These are phyloP conservation scores for Sebastes hubbsi DNA, from an alignment of 2,797 vertebrate genomes.

Conservation along the genomic window DNA sequence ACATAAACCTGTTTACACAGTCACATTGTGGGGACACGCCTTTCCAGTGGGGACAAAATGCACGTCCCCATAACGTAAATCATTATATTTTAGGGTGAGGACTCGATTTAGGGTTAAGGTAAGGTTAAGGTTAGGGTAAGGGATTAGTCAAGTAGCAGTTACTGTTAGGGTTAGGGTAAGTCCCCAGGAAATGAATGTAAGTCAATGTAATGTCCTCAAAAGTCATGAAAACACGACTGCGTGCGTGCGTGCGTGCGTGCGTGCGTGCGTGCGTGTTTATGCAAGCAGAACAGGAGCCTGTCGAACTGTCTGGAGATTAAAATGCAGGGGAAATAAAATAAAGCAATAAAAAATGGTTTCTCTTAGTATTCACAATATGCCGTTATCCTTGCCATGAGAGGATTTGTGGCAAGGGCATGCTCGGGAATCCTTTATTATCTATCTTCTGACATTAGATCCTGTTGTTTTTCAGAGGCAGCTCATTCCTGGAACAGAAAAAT, in stretches of 20 bases:
- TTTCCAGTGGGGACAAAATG: no score
- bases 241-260: neutral
- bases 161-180: no score
- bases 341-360: conserved; percentile 2
- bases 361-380: conserved; percentile 19
- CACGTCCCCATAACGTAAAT: no score
- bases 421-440: conserved; percentile 35
- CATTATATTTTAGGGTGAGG: no score
- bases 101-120: no score
- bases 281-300: conserved; percentile 8
- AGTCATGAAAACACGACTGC: neutral
- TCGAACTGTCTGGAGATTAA: conserved; percentile 14
- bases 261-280: neutral
- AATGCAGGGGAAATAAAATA: conserved; percentile 5
- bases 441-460: conserved; percentile 24
- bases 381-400: neutral
- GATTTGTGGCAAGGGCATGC: conserved; percentile 19
- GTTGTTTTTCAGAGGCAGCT: conserved; percentile 29
- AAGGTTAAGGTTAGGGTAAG: no score
- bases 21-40: neutral
- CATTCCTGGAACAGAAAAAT: conserved; percentile 29
- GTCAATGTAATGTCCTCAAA: no score
- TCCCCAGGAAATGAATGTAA: no score
- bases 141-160: no score
- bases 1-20: no score